Conservation (phyloP, 2,113 vertebrate genomes). For the Microcebus lehilahytsara region DNA sequence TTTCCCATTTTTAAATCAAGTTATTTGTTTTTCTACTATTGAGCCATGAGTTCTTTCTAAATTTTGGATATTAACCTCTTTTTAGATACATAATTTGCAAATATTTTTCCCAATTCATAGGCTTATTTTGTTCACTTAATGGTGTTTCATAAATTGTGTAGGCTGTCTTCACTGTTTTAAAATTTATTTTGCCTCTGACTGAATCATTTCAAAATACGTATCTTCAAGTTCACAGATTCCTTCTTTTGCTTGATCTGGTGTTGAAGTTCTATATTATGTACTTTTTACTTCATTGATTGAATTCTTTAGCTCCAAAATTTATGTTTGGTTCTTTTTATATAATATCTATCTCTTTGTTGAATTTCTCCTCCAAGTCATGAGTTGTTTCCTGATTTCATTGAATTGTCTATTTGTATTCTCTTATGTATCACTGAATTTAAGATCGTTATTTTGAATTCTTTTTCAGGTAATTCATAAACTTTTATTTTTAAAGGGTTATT, state of each 20-base stretch:
- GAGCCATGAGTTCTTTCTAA: not conserved
- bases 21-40: not conserved
- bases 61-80: not conserved
- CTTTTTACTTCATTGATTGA: not conserved
- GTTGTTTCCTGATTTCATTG: not conserved
- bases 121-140: not conserved
- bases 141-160: not conserved
- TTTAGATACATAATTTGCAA: not conserved
- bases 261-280: not conserved
- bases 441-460: not conserved
- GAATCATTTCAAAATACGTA: not conserved
- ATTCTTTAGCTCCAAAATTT: not conserved
- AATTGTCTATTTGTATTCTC: not conserved
- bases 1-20: not conserved
- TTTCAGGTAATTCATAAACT: not conserved
- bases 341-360: not conserved
- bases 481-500: not conserved
- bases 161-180: not conserved
- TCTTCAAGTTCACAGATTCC: not conserved
- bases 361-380: not conserved
- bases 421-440: not conserved
- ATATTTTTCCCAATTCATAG: not conserved
- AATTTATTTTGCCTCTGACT: not conserved
- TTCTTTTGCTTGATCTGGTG: not conserved
- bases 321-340: not conserved